Evolutionary conservation across 2,113 vertebrate species (phyloP), one percentile per base, ranked within the genome.

Genomic region (Gymnorhina tibicen): DNA sequence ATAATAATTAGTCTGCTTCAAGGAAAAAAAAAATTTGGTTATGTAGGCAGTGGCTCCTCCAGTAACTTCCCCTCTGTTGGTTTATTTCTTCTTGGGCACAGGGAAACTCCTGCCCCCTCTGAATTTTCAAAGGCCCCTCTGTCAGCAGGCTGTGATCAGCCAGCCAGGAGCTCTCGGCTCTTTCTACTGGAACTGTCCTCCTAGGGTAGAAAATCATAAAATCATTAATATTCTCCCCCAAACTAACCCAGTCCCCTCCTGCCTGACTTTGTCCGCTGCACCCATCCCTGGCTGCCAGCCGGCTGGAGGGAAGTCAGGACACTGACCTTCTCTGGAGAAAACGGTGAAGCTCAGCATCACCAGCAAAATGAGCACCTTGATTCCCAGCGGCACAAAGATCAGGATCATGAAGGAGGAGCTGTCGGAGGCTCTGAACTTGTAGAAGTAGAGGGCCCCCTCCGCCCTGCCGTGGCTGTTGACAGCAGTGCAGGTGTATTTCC

Each of bases 401-500:
- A 97, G 88, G 27, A 96, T 37, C 17, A 93, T 69, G 27, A 95
- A 20, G 11, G 70, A 85, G 9, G 93, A 91, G 44, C 89, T 53
- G 78, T 70, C 52, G 9, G 93, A 58, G 1, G 97, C 89, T 9
- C 50, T 97, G 96, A 98, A 97, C 9, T 64, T 98, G 21, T 98
- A 98, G 93, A 98, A 92, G 94, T 98, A 98, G 33, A 98, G 94
- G 0, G 98, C 81, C n/a, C 97, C 98, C 69, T 98, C 98, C 0
- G 97, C 97, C 37, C 56, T 95, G 49, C 98, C 98, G 0, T 98
- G 96, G 92, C 93, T 98, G 93, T 98, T 98, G 72, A 95, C 39
- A 0, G 99, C 99, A 0, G 97, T 98, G 70, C 99, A 99, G 50
- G 98, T 99, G 98, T 99, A 99, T 58, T 98, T 99, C 13, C 98